phyloP scores from a whole-genome alignment of 2,888 invertebrate genomes.

The Isoperla grammatica region DNA sequence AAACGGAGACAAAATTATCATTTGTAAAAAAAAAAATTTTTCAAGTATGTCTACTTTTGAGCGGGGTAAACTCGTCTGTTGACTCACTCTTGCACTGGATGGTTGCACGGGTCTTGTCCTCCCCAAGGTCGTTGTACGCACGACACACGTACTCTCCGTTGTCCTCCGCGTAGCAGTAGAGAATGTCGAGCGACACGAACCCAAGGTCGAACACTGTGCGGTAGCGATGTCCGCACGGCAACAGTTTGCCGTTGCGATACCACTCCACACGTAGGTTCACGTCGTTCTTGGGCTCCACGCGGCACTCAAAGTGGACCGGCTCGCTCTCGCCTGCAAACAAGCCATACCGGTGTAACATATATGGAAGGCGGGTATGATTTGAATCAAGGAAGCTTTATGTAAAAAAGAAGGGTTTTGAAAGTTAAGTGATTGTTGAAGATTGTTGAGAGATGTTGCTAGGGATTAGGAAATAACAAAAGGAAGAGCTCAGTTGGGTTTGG shows the following conservation, averaged over 20 bases:
- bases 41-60: too few relatives aligned
- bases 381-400: too few relatives aligned
- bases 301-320: conserved; percentile 89
- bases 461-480: too few relatives aligned
- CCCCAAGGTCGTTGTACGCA: conserved; percentile 86
- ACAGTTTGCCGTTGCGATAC: conserved; percentile 84
- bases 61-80: too few relatives aligned
- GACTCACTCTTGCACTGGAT: conserved; percentile 76
- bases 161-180: conserved; percentile 90
- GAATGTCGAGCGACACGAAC: conserved; percentile 84
- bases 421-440: too few relatives aligned
- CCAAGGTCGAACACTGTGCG: conserved; percentile 91
- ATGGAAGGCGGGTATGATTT: too few relatives aligned
- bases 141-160: conserved; percentile 91
- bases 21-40: too few relatives aligned
- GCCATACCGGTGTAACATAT: neutral
- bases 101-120: conserved; percentile 79
- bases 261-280: conserved; percentile 87
- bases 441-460: too few relatives aligned
- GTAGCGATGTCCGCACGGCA: conserved; percentile 88
- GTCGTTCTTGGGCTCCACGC: conserved; percentile 92
- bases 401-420: too few relatives aligned
- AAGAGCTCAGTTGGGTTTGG: too few relatives aligned
- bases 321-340: conserved; percentile 68
- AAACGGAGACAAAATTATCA: too few relatives aligned